Conservation (phyloP, 2,888 invertebrate species). For the Neoascia interrupta region DNA sequence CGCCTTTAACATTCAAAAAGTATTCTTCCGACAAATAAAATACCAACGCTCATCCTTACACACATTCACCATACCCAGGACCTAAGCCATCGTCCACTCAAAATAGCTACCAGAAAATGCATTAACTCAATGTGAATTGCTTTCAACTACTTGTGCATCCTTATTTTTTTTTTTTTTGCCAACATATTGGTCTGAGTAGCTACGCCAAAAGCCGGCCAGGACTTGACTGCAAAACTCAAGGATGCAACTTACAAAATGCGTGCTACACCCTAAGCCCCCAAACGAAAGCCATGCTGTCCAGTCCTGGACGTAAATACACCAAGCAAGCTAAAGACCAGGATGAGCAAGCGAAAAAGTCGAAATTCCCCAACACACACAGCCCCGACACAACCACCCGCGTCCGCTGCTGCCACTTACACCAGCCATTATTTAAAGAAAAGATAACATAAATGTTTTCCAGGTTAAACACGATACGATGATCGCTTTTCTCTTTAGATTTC, state of each 20-base stretch:
- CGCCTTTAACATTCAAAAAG: slow-evolving; percentile 25
- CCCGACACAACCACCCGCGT: slow-evolving; percentile 1
- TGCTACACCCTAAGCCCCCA: too few relatives aligned
- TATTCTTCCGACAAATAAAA: slow-evolving; percentile 40
- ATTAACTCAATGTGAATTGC: slow-evolving; percentile 70
- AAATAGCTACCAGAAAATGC: slow-evolving; percentile 3
- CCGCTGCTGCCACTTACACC: slow-evolving; percentile 39
- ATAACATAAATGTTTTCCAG: slow-evolving; percentile 69
- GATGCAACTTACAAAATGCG: slow-evolving; percentile 25
- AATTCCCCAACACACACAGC: slow-evolving; percentile 21
- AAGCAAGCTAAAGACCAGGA: too few relatives aligned
- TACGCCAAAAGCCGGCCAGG: background rate
- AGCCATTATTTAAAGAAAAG: slow-evolving; percentile 65
- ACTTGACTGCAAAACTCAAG: slow-evolving; percentile 4
- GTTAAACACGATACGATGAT: slow-evolving; percentile 69
- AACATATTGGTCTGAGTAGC: background rate
- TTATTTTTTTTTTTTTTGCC: too few relatives aligned
- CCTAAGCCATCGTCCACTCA: background rate
- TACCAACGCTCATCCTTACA: background rate
- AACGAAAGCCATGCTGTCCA: too few relatives aligned
- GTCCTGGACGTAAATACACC: too few relatives aligned
- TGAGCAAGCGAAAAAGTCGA: slow-evolving; percentile 2
- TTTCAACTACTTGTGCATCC: slow-evolving; percentile 52
- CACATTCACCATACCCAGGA: background rate
- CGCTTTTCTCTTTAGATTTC: slow-evolving; percentile 68